Conservation (phyloP, 2,888 invertebrate species). For the Cerceris ruficornis region DNA sequence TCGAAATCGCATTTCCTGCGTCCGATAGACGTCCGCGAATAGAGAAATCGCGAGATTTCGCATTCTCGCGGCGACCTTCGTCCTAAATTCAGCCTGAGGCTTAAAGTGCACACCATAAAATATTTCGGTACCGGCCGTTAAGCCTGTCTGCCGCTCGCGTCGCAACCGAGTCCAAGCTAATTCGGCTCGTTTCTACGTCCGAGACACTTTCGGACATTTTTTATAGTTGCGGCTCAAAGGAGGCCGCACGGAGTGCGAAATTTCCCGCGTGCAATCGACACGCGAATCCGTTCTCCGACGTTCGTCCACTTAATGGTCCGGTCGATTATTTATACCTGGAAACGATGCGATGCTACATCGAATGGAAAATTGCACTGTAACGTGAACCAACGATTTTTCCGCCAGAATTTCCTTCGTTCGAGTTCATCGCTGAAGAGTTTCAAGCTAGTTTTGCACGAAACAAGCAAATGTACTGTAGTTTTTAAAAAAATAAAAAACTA, state of each 20-base stretch:
- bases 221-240: conserved; percentile 32
- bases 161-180: conserved; percentile 33
- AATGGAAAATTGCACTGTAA: too few species aligned
- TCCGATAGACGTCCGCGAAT: neutral
- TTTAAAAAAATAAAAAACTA: too few species aligned
- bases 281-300: neutral
- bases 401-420: too few species aligned
- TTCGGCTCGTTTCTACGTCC: conserved; percentile 30
- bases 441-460: too few species aligned
- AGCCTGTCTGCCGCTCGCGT: conserved; percentile 50
- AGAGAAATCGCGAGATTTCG: conserved; percentile 29
- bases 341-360: too few species aligned
- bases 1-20: too few species aligned
- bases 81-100: conserved; percentile 61
- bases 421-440: too few species aligned
- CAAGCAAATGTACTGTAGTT: too few species aligned
- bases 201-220: conserved; percentile 35
- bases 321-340: neutral
- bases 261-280: conserved; percentile 1
- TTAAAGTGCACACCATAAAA: conserved; percentile 61
- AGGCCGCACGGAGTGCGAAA: conserved; percentile 3
- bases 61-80: conserved; percentile 57
- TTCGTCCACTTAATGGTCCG: too few species aligned
- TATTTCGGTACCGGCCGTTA: conserved; percentile 55
- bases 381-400: too few species aligned